Base-by-base conservation (phyloP, 2,888 invertebrate species). In the Eubasilissa splendida region DNA sequence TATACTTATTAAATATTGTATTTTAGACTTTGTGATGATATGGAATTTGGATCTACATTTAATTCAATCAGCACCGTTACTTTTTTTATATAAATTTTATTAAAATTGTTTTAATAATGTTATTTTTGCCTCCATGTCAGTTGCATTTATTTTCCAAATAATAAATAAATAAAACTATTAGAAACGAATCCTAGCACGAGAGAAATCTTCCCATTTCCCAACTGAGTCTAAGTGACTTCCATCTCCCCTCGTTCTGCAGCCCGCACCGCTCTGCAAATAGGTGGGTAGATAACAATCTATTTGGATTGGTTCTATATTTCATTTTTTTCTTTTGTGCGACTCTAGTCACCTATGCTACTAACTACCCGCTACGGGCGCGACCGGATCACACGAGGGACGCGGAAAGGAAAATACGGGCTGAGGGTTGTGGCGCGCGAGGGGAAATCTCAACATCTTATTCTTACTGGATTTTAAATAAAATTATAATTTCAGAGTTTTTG, bases 261-360 rank as follows among this genome's bases (percentile, higher is more conserved):
- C 83, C 81, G 79, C 81, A 83, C 79, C 60, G 79, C 68, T 77
- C 77, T 54, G 81, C 70, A 83, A 82, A 83, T 82, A 83, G 80
- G 82, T 89, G 90, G 89, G 89, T 89, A 89, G 90, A 91, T 90
- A 90, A 90, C 90, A 89, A 90, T 90, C 90, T 90, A 89, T 89
- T 90, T 89, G 90, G 88, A 90, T 91, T 91, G 91, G 89, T 89
- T 89, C 90, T 90, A 90, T 91, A 91, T 90, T 89, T 90, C 90
- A 90, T 91, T 90, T 90, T 90, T 90, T 78, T 82, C 76, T 82
- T 80, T 83, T 82, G 81, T 79, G 71, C 66, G 75, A 77, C 66
- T 80, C 53, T 74, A 78, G 80, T 78, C 83, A 80, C 81, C 83
- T 80, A 71, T 74, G 79, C 77, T 68, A 58, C 88, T 90, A 90